phyloP scores from a whole-genome alignment of 1,140 invertebrate species.

The Aphaenogaster floridana region DNA sequence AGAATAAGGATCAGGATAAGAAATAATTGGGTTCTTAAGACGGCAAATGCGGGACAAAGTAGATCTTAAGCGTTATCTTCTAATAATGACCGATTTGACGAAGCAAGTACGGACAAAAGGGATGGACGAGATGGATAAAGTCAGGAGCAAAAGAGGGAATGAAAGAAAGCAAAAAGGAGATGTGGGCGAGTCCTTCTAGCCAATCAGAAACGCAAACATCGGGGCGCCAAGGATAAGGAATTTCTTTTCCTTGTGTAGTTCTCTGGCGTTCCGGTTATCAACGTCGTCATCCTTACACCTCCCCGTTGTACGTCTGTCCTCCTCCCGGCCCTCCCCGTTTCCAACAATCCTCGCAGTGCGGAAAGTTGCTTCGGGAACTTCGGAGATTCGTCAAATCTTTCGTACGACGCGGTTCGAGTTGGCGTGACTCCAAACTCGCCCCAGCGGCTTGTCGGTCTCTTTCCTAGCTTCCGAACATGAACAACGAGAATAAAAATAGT shows the following conservation, averaged over 20 bases:
- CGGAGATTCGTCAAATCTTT: constrained; percentile 79
- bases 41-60: neutral
- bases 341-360: constrained; percentile 71
- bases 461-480: constrained; percentile 20
- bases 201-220: constrained; percentile 81
- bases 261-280: constrained; percentile 71
- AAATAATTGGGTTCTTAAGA: constrained; percentile 64
- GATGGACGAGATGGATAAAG: neutral
- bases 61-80: constrained; percentile 29
- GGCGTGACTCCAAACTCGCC: constrained; percentile 75
- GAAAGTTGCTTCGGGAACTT: constrained; percentile 76
- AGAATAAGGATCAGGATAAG: neutral
- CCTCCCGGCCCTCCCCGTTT: neutral
- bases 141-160: neutral
- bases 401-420: constrained; percentile 72
- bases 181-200: constrained; percentile 52
- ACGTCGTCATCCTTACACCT: constrained; percentile 65
- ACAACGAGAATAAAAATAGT: neutral
- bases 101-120: neutral
- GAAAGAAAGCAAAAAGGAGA: neutral
- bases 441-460: constrained; percentile 60
- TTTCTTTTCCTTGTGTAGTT: constrained; percentile 42
- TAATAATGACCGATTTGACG: constrained; percentile 33
- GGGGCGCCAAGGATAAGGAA: constrained; percentile 55
- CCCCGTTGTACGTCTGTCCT: neutral